Base-by-base conservation (phyloP, 2,888 invertebrate genomes). In the Pandemis heparana region DNA sequence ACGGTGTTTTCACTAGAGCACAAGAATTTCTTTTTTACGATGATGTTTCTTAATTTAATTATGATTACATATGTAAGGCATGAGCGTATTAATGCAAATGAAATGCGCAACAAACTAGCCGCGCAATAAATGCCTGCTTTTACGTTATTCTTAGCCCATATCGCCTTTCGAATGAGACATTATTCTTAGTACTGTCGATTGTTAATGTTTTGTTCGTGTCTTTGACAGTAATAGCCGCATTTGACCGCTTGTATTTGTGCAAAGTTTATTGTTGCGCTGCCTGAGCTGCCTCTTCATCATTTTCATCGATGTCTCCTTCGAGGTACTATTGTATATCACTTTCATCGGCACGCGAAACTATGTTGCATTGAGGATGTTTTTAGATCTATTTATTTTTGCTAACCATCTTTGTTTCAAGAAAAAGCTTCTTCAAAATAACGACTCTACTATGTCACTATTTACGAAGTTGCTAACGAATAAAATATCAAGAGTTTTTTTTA, bases 131-230 rank as follows among this genome's bases (percentile, higher is more conserved):
- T 61, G 69, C 41, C 32, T 60, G 60, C 64, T 41, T 68, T 64
- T 64, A 60, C 60, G 73, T 43, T 67, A 41, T 51, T 69, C 69
- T 69, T 60, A 51, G 70, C 69, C 48, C 70, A 68, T 61, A 66
- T 64, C 48, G 63, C 70, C 51, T 61, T 70, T 70, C 69, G 74
- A 74, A 69, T 70, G 59, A 74, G 60, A 65, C 74, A 61, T 64
- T 63, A 18, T 41, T 72, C 43, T 64, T 60, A 32, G 38, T 65
- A 32, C 23, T 48, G 16, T 32, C 61, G 68, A 60, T 74, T 53
- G 51, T 73, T 73, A 18, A 62, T 56, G 43, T 61, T 14, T 53
- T 51, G 32, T 74, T 74, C 65, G 74, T 70, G 69, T 65, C 69
- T 56, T 23, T 32, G 51, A 10, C 32, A 12, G 41, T 61, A 64